Evolutionary conservation across 2,797 vertebrate species (phyloP), one percentile per base, ranked within the genome.

Genomic region (Tiaroga cobitis): DNA sequence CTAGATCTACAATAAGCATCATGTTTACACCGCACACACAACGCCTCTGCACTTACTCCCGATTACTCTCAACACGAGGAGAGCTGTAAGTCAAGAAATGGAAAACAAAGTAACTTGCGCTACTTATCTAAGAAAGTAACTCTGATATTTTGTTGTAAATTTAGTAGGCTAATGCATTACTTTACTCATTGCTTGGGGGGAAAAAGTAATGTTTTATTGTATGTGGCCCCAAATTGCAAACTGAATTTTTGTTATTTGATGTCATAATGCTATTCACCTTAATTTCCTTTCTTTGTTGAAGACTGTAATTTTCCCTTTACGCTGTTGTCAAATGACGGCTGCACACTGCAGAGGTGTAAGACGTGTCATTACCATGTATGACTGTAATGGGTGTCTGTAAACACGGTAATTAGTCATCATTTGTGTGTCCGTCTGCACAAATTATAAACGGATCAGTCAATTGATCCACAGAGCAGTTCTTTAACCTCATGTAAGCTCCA

Each of bases 371-470:
- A 43, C 16, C 37, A 41, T 26, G 15, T 39, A 18, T 63, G 56
- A 41, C 56, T 78, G 37, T 78, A 78, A 78, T 63, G 37, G 56
- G 19, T 24, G 37, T 78, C 76, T 78, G 56, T 43, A 63, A 78
- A 63, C 54, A 78, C 56, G 2, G 54, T 78, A 78, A 78, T 78
- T 78, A 78, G 56, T 63, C 76, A 29, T 78, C 54, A 78, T 63
- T 63, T 78, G 15, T 78, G 37, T 43, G 24, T 39, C n/a, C 5
- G 15, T 63, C 37, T 43, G 6, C 5, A 8, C 76, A 29, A 63
- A 79, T 79, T 79, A 79, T 63, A 79, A 21, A 79, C 16, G 37
- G 76, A 63, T 79, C 76, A 79, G 56, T 79, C 76, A 63, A 10
- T 43, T 79, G 16, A 79, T 79, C 56, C 56, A 11, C 56, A 61